Evolutionary conservation across 92 coral and sea anemone genomes (phyloP).

Genomic region (Paramuricea clavata): DNA sequence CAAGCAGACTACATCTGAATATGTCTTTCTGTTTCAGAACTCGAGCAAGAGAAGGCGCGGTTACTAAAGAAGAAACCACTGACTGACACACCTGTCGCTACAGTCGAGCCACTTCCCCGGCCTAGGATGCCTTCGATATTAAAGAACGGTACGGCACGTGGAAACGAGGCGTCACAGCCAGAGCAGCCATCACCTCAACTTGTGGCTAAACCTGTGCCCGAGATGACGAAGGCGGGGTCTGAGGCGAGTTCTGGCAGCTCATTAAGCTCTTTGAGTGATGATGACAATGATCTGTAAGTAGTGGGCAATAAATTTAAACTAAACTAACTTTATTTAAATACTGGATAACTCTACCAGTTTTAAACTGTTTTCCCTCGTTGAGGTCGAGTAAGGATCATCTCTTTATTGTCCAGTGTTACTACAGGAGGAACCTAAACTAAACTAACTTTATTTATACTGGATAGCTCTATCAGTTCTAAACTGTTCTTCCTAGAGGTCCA

Average conservation of each 20-base stretch:
- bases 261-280: conserved; percentile 24
- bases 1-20: not conserved
- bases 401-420: too few relatives aligned
- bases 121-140: conserved; percentile 33
- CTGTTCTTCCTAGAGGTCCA: too few relatives aligned
- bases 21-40: not conserved
- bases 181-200: conserved; percentile 8
- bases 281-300: conserved; percentile 20
- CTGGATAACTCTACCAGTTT: not conserved
- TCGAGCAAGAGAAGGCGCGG: conserved; percentile 41
- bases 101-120: conserved; percentile 29
- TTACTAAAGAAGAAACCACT: conserved; percentile 1
- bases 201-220: conserved; percentile 4
- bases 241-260: conserved; percentile 54
- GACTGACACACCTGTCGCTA: conserved; percentile 13
- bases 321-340: not conserved
- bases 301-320: not conserved
- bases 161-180: not conserved
- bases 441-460: too few relatives aligned
- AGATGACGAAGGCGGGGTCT: conserved; percentile 38
- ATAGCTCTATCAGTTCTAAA: too few relatives aligned
- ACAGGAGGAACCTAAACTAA: too few relatives aligned
- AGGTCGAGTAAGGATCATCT: too few relatives aligned
- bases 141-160: conserved; percentile 12
- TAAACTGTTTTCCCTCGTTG: not conserved